Percentiles rank a stretch among this genome's conserved stretches.
Conservation (phyloP, 1,140 invertebrate genomes). For the Drosophila simulans region DNA sequence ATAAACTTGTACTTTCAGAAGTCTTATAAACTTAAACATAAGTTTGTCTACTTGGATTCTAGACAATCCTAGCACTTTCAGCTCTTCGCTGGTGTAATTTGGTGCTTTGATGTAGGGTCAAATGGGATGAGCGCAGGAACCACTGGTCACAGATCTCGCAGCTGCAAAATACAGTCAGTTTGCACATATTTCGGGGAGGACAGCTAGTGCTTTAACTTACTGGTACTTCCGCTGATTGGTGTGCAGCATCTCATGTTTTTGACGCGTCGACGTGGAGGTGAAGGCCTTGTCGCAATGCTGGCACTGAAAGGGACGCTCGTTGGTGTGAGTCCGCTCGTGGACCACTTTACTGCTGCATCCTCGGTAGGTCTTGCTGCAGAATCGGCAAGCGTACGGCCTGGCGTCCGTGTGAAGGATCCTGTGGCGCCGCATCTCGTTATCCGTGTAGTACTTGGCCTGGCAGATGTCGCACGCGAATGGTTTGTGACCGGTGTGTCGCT, state of each 20-base stretch:
- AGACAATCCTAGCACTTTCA: neutral
- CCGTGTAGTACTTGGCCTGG: constrained; percentile 53
- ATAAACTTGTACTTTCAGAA: too few species aligned
- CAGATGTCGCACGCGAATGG: constrained; percentile 60
- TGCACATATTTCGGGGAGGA: neutral
- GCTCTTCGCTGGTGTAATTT: constrained; percentile 50
- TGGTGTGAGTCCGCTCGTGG: constrained; percentile 87
- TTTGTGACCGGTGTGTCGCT: constrained; percentile 58
- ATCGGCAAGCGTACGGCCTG: constrained; percentile 54
- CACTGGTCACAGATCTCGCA: constrained; percentile 58
- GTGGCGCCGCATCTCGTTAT: constrained; percentile 59
- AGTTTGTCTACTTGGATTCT: neutral
- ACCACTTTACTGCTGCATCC: constrained; percentile 60
- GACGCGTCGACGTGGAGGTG: constrained; percentile 82
- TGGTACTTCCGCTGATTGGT: constrained; percentile 49
- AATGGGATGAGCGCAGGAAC: constrained; percentile 54
- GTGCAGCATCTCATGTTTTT: constrained; percentile 54
- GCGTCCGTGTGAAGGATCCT: constrained; percentile 58
- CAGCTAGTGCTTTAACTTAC: constrained; percentile 29
- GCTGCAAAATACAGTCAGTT: constrained; percentile 24
- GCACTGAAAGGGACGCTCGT: constrained; percentile 90
- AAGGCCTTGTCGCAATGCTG: constrained; percentile 89
- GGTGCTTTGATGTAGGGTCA: constrained; percentile 38
- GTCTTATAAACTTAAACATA: neutral
- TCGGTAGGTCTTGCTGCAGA: constrained; percentile 61